Conservation (phyloP, 2,113 vertebrate species). For the Chaenogobius annularis region DNA sequence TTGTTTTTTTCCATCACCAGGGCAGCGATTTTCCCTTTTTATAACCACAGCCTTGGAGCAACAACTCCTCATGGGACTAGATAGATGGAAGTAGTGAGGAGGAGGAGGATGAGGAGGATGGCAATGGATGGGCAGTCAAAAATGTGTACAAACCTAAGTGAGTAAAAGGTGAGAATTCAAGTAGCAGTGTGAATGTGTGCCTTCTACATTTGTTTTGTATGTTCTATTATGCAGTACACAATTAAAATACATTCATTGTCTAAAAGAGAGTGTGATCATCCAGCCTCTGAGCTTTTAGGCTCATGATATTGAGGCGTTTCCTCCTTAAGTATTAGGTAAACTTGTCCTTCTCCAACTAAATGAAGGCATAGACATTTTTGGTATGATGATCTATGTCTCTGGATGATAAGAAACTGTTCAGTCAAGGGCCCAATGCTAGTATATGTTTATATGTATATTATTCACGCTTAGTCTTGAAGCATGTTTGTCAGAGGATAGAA, state of each 20-base stretch:
- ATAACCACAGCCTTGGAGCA: conserved; percentile 69
- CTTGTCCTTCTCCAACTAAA: not conserved
- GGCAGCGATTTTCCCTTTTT: conserved; percentile 40
- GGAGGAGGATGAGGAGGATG: conserved; percentile 58
- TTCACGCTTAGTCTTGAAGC: not conserved
- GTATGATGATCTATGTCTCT: not conserved
- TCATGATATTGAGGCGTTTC: not conserved
- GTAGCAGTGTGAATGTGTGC: not conserved
- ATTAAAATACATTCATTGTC: not conserved
- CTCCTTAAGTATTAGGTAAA: not conserved
- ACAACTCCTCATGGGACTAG: conserved; percentile 68
- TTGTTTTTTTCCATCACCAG: conserved; percentile 69
- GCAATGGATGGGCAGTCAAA: conserved; percentile 48
- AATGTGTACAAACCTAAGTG: conserved; percentile 36
- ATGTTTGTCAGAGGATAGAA: conserved; percentile 11
- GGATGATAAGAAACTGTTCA: not conserved
- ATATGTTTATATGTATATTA: not conserved
- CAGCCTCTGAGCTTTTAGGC: not conserved
- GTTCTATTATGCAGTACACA: not conserved
- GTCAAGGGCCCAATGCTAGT: not conserved
- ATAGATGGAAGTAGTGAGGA: conserved; percentile 63
- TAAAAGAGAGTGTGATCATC: not conserved
- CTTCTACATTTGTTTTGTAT: not conserved
- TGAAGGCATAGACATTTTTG: not conserved
- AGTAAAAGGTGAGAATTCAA: conserved; percentile 24